A percentile compares a stretch with the other conserved stretches of the same genome.
Conservation (phyloP, 2,888 invertebrate species). For the Syrista parreyssii region DNA sequence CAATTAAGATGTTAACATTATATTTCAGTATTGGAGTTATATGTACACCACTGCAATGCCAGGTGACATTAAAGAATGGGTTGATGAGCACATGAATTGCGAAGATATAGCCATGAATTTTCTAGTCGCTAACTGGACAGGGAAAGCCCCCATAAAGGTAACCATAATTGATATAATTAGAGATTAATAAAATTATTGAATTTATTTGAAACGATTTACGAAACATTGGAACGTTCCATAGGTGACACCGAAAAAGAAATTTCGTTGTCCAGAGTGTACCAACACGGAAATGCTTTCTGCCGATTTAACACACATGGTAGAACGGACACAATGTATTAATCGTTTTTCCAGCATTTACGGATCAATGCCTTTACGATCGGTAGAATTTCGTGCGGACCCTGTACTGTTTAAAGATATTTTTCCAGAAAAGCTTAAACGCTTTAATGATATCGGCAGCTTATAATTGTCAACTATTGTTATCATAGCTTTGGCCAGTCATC, state of each 20-base stretch:
- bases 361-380: constrained; percentile 85
- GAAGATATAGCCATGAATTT: constrained; percentile 99
- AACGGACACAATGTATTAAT: constrained; percentile 91
- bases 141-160: constrained; percentile 93
- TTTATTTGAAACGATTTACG: neutral
- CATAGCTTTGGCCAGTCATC: neutral
- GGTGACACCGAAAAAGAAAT: constrained; percentile 96
- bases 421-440: constrained; percentile 87
- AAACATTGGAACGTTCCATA: constrained; percentile 53
- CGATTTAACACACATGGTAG: constrained; percentile 92
- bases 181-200: constrained; percentile 1
- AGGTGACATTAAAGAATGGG: constrained; percentile 85
- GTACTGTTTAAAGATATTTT: constrained; percentile 89
- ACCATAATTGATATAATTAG: neutral
- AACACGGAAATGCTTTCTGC: constrained; percentile 95
- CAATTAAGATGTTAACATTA: neutral
- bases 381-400: constrained; percentile 96
- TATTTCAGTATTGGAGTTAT: constrained; percentile 85
- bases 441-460: constrained; percentile 90
- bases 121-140: constrained; percentile 91
- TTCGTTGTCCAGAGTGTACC: constrained; percentile 95
- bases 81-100: constrained; percentile 96
- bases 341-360: constrained; percentile 80
- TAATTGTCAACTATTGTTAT: constrained; percentile 63
- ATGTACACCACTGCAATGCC: constrained; percentile 93